A percentile compares a stretch with the other conserved stretches of the same genome.
phyloP scores from a whole-genome alignment of 2,888 invertebrate genomes.

The Sericinus montela region DNA sequence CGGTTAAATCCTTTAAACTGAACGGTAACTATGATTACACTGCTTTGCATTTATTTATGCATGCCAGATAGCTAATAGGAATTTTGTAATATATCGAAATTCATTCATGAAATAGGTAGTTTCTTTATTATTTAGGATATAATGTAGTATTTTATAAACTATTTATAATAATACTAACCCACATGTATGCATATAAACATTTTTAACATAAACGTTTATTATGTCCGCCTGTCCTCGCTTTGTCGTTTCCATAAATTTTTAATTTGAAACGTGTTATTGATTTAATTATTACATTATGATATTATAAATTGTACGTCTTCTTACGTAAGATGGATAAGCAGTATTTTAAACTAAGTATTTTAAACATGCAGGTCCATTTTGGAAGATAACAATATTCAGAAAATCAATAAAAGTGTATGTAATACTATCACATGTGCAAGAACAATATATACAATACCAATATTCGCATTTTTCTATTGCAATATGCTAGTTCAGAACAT shows the following conservation, averaged over 20 bases:
- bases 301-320: no score
- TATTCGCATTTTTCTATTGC: no score
- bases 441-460: no score
- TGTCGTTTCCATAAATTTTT: slow-evolving; percentile 21
- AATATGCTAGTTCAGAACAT: no score
- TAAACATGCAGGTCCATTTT: no score
- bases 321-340: no score
- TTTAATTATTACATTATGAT: no score
- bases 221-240: slow-evolving; percentile 36
- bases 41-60: slow-evolving; percentile 78
- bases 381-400: no score
- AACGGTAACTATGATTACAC: slow-evolving; percentile 56
- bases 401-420: no score
- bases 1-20: slow-evolving; percentile 40
- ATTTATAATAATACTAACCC: slow-evolving; percentile 9
- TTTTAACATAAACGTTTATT: slow-evolving; percentile 16
- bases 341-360: no score
- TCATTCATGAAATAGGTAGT: slow-evolving; percentile 17
- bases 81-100: slow-evolving; percentile 49
- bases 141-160: slow-evolving; percentile 17
- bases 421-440: no score
- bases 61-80: slow-evolving; percentile 72
- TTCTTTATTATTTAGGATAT: slow-evolving; percentile 12
- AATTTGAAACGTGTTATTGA: background rate
- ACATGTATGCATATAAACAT: slow-evolving; percentile 10